Evolutionary conservation across 2,797 vertebrate species (phyloP), one percentile per base, ranked within the genome.

Genomic region (Microcaecilia unicolor): DNA sequence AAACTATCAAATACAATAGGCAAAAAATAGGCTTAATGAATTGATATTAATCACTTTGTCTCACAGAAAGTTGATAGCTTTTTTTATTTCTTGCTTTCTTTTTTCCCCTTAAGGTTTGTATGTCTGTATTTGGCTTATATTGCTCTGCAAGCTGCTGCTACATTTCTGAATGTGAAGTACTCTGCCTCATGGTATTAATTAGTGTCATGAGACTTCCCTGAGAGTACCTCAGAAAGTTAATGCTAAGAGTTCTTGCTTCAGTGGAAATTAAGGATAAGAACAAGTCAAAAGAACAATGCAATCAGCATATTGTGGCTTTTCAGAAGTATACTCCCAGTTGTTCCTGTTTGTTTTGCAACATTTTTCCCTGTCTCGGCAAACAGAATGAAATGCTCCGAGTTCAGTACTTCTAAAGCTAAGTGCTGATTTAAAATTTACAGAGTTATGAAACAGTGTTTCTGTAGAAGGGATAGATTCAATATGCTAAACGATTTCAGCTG

Each of bases 1-100:
- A 68, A 65, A 70, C 70, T 51, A 72, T 73, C 64, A 64, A 61
- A 64, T 50, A 67, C 60, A 72, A 41, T 40, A 44, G 45, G 25
- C 30, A 56, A 27, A 32, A 43, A 16, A 48, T 60, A 31, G 31
- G 18, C 28, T 65, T 56, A 49, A 19, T 35, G 41, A 56, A 54
- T 22, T 1, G 25, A 51, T 64, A 58, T 64, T 37, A 69, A 69
- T 72, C 48, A 67, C 62, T 68, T 64, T 64, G 38, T 37, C 33
- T 19, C 34, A 47, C 18, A 38, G 61, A 57, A 39, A 51, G 28
- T 28, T 58, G 59, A 42, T 19, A 54, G 17, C 37, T 61, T 58
- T 48, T 46, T 49, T 38, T 58, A 49, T 51, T 35, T 52, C 50
- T 43, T 58, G 65, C 60, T 40, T 48, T 54, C 64, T 44, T 47